Conservation (phyloP, 2,113 vertebrate species). For the Turnix velox region DNA sequence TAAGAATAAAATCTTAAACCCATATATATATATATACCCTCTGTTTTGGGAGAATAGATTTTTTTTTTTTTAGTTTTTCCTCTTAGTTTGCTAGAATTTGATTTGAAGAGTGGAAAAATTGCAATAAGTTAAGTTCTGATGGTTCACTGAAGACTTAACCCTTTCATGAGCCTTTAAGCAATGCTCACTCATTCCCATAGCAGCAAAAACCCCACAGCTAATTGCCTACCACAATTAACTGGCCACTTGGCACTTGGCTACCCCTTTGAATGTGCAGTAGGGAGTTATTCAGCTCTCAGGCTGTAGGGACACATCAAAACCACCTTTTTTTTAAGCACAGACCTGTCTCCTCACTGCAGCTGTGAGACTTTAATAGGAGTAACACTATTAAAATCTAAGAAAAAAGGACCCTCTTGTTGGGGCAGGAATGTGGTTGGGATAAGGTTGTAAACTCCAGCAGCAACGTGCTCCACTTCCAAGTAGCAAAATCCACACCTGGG, state of each 20-base stretch:
- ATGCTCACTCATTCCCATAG: not conserved
- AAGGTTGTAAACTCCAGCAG: slow-evolving; percentile 91
- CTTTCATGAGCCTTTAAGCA: not conserved
- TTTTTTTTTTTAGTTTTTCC: not conserved
- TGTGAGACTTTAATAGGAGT: slow-evolving; percentile 84
- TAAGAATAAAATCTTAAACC: not conserved
- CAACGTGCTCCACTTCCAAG: slow-evolving; percentile 84
- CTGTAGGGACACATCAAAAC: not conserved
- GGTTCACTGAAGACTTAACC: not conserved
- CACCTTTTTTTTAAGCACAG: not conserved
- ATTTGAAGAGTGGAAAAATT: not conserved
- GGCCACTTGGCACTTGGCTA: not conserved
- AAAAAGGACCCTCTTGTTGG: slow-evolving; percentile 97
- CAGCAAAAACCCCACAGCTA: not conserved
- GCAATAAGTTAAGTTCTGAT: not conserved
- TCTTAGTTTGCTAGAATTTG: not conserved
- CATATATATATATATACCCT: not conserved
- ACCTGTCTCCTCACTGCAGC: slow-evolving; percentile 81
- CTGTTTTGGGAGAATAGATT: not conserved
- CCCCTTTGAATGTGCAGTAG: not conserved
- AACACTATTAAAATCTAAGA: slow-evolving; percentile 90
- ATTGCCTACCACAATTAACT: not conserved
- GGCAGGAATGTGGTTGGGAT: slow-evolving; percentile 94
- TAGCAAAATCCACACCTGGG: slow-evolving; percentile 95
- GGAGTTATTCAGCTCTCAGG: not conserved